Evolutionary conservation across 2,113 vertebrate genomes (phyloP).

Genomic region (Cyprinus carpio): DNA sequence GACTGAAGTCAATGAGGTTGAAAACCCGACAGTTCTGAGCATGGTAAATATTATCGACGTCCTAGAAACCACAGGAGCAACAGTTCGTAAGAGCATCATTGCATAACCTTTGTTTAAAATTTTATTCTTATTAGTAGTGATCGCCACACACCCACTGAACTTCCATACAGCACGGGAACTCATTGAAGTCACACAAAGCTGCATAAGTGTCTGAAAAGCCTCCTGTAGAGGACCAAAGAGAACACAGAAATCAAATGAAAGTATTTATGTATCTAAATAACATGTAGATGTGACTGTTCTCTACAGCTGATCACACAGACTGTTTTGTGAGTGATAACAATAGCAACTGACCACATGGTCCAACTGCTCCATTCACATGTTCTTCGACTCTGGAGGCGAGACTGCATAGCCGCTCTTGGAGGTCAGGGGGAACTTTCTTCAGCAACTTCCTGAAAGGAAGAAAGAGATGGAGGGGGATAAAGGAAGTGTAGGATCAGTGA

Average conservation of each 20-base stretch:
- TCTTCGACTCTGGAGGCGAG: constrained; percentile 70
- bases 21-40: constrained; percentile 65
- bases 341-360: constrained; percentile 81
- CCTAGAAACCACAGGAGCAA: constrained; percentile 56
- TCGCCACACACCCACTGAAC: constrained; percentile 86
- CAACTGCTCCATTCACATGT: constrained; percentile 66
- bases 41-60: constrained; percentile 72
- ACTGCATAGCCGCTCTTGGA: constrained; percentile 76
- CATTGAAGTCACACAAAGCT: constrained; percentile 89
- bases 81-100: background rate
- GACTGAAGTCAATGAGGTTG: constrained; percentile 72
- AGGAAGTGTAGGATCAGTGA: background rate
- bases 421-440: constrained; percentile 72
- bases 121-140: background rate
- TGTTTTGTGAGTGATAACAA: background rate
- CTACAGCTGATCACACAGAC: background rate
- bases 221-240: constrained; percentile 70
- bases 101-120: no score
- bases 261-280: background rate
- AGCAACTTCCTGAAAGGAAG: constrained; percentile 75
- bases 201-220: constrained; percentile 89
- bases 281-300: background rate
- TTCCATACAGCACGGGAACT: constrained; percentile 83
- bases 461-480: constrained; percentile 66
- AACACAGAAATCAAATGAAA: background rate